These are phyloP conservation scores for Drosophila pseudotalamancana DNA, from an alignment of 2,888 invertebrate genomes.

Conservation along the genomic window DNA sequence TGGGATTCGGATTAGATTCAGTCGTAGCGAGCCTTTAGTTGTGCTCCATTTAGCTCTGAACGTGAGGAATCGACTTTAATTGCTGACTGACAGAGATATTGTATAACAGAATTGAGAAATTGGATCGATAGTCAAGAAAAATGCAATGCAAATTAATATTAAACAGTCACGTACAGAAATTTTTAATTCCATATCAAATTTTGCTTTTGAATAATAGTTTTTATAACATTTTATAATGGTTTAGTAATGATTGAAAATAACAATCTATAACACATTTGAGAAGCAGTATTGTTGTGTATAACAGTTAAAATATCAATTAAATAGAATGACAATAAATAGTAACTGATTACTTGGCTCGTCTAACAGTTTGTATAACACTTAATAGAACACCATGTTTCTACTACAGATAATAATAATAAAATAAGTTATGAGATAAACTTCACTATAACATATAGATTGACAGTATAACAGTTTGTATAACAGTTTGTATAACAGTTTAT, in stretches of 20 bases:
- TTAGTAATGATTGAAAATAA: neutral
- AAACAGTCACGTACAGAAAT: neutral
- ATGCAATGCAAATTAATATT: neutral
- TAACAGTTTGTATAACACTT: slow-evolving; percentile 1
- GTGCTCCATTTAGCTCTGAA: slow-evolving; percentile 15
- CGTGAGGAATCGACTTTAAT: slow-evolving; percentile 9
- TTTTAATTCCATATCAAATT: neutral
- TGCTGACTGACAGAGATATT: neutral
- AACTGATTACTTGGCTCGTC: neutral
- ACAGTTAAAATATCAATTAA: slow-evolving; percentile 3
- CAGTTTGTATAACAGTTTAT: no score
- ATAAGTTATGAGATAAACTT: no score
- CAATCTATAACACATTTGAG: no score
- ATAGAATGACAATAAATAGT: no score
- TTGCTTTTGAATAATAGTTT: slow-evolving; percentile 11
- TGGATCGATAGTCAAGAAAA: neutral
- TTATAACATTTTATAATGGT: slow-evolving; percentile 3
- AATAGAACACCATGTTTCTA: no score
- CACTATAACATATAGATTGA: no score
- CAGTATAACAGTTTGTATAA: neutral
- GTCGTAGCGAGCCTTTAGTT: neutral
- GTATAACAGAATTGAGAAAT: neutral
- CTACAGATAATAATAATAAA: no score
- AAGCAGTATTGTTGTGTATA: slow-evolving; percentile 7
- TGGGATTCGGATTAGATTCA: slow-evolving; percentile 14